Base-by-base conservation (phyloP, 2,888 invertebrate species). In the Hydrotaea diabolus region DNA sequence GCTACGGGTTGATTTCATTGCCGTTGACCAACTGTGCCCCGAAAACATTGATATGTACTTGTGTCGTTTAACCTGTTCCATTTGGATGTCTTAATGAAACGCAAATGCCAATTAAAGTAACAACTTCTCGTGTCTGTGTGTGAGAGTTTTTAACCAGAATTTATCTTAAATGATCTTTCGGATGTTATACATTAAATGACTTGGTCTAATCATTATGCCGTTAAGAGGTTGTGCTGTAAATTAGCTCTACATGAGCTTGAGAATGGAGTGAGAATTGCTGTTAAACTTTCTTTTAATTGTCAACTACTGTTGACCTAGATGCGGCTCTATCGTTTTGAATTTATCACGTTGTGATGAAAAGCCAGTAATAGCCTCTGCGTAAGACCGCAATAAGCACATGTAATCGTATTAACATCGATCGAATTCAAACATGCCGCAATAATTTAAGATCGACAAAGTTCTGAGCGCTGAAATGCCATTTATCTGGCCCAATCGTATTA, bases 111-210 rank as follows among this genome's bases (percentile, higher is more conserved):
- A 69, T 81, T 79, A 82, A 85, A 79, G 66, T 43, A 82, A 76
- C 82, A 77, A 79, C 81, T 85, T 79, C 71, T 53, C 53, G 36
- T 19, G 53, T 2, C 46, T 19, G 31, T 59, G 26, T 59, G 59
- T 59, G 31, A 13, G 31, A 13, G 59, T 17, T 53, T 77, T 57
- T 39, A 26, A n/a, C n/a, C 11, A 31, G 73, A 77, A 84, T 77
- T 85, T 82, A 82, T 82, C 82, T 80, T 71, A 66, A 85, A 74
- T 85, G 74, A 85, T 85, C 85, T 85, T 77, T 77, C 23, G 74
- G 82, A 82, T 82, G 82, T 82, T 72, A 77, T 69, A 79, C 79
- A 62, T 85, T 85, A 82, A 85, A 85, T 85, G 82, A 82, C 77
- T 39, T 77, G 76, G 59, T 85, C 82, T 85, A 79, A 79, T 82